Evolutionary conservation across 2,113 vertebrate genomes (phyloP).

Genomic region (Podarcis cretensis): DNA sequence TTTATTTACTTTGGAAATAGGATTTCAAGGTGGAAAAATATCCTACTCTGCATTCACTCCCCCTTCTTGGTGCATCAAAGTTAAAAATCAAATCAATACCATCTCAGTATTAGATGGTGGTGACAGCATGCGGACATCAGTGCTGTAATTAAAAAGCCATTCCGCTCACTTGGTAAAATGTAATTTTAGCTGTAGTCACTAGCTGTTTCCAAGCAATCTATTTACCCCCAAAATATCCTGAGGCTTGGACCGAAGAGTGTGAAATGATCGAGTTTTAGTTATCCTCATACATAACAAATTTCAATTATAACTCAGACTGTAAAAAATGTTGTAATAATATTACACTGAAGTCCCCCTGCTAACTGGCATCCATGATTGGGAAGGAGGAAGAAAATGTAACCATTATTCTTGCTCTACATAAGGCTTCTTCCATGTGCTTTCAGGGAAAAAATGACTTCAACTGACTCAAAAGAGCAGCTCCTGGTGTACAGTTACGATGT

Average conservation of each 20-base stretch:
- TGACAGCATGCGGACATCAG: conserved; percentile 78
- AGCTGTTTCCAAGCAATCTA: conserved; percentile 81
- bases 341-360: conserved; percentile 58
- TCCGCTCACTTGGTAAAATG: conserved; percentile 80
- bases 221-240: conserved; percentile 81
- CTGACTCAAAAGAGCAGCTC: conserved; percentile 1
- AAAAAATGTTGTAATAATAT: conserved; percentile 78
- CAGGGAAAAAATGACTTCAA: conserved; percentile 21
- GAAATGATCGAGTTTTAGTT: conserved; percentile 83
- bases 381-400: conserved; percentile 51
- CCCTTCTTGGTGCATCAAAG: conserved; percentile 68
- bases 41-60: conserved; percentile 66
- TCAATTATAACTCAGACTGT: conserved; percentile 78
- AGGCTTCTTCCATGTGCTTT: background rate
- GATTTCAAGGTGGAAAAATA: conserved; percentile 63
- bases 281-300: conserved; percentile 81
- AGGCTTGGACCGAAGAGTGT: conserved; percentile 76
- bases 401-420: conserved; percentile 46
- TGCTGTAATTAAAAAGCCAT: conserved; percentile 84
- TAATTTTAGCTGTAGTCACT: conserved; percentile 82
- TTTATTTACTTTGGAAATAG: conserved; percentile 62
- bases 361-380: conserved; percentile 53
- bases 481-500: background rate
- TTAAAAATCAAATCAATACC: conserved; percentile 81
- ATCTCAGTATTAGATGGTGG: conserved; percentile 77